These are phyloP conservation scores for Threskiornis aethiopicus DNA, from an alignment of 2,797 vertebrate species.

Conservation along the genomic window DNA sequence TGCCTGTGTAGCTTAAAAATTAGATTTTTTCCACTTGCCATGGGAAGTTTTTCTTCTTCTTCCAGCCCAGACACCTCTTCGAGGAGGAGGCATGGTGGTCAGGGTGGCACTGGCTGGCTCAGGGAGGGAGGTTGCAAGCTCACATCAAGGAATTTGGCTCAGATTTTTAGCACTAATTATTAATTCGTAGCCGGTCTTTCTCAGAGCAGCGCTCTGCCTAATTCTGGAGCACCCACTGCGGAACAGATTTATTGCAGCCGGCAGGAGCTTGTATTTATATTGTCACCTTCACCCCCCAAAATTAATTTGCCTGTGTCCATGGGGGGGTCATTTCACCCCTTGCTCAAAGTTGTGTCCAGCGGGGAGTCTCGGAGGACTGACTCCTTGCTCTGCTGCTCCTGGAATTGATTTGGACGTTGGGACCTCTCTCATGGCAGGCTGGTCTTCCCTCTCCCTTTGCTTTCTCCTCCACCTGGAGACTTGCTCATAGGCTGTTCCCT, in stretches of 20 bases:
- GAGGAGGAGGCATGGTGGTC: rapidly evolving
- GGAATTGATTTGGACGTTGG: rapidly evolving
- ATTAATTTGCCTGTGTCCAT: neutral
- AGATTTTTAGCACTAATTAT: neutral
- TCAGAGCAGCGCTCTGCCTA: neutral
- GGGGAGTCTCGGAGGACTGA: rapidly evolving
- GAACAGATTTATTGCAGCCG: neutral
- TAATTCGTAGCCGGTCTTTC: neutral
- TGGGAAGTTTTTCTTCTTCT: neutral
- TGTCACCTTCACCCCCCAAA: neutral
- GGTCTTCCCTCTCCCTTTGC: neutral
- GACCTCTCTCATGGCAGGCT: neutral
- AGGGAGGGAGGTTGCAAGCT: neutral
- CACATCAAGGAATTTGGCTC: neutral
- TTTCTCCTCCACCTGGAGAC: neutral
- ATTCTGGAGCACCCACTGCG: neutral
- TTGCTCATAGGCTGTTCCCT: neutral
- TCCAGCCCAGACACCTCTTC: neutral
- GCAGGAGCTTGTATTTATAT: neutral
- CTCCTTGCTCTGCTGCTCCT: neutral
- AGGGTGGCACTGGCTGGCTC: neutral
- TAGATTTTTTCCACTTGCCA: neutral
- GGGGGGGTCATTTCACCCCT: neutral
- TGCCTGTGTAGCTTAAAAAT: neutral
- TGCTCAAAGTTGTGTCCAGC: rapidly evolving